A percentile compares a stretch with the other conserved stretches of the same genome.
phyloP scores from a whole-genome alignment of 2,797 vertebrate species.

The Sciurus vulgaris region DNA sequence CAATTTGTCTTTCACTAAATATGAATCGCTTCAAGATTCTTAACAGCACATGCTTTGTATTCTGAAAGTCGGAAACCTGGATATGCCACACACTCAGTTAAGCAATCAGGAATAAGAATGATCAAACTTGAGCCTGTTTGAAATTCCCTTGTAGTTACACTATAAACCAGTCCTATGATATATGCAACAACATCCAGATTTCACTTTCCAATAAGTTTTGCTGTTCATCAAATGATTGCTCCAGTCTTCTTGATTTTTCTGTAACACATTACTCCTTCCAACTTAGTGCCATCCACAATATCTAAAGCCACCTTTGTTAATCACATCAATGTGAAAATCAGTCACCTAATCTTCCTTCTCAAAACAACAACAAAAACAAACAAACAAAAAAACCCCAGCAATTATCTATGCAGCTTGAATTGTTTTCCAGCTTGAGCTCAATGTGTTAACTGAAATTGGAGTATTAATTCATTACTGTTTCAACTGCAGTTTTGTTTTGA shows the following conservation, averaged over 20 bases:
- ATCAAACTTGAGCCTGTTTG: slow-evolving; percentile 15
- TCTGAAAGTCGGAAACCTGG: slow-evolving; percentile 32
- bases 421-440: slow-evolving; percentile 43
- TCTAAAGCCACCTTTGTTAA: not conserved
- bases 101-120: not conserved
- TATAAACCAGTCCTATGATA: not conserved
- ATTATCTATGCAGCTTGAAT: not conserved
- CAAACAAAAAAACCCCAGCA: not conserved
- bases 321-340: not conserved
- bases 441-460: not conserved
- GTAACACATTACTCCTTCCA: not conserved
- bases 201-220: not conserved
- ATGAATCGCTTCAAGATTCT: not conserved
- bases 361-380: not conserved
- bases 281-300: not conserved
- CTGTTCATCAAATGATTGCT: not conserved
- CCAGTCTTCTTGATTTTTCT: not conserved
- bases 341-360: not conserved
- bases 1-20: not conserved
- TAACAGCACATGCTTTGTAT: not conserved
- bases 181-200: not conserved
- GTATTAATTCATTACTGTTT: not conserved
- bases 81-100: not conserved
- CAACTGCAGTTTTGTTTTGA: not conserved
- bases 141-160: not conserved